Evolutionary conservation across 1,140 invertebrate species (phyloP).

Genomic region (Apis laboriosa): DNA sequence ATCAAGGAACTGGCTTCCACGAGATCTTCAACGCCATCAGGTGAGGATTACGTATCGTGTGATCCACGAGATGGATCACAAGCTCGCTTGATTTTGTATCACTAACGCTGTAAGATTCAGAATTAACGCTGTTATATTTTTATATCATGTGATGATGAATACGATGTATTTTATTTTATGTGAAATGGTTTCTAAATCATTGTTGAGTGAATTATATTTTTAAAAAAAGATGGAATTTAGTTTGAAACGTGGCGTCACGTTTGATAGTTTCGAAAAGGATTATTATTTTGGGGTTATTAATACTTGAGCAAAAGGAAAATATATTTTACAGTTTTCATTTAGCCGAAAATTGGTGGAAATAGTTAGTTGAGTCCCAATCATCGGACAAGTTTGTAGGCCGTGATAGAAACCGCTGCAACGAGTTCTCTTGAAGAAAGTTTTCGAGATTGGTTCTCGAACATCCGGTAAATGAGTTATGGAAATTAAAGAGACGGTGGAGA

Average conservation of each 20-base stretch:
- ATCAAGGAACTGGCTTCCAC: slow-evolving; percentile 79
- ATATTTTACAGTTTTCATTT: background rate
- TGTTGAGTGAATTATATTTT: too few species aligned
- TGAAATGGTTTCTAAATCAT: background rate
- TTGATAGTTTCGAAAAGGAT: background rate
- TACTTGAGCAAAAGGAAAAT: background rate
- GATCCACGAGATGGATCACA: background rate
- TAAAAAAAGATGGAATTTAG: background rate
- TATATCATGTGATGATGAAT: too few species aligned
- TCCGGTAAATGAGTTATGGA: slow-evolving; percentile 60
- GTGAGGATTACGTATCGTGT: slow-evolving; percentile 32
- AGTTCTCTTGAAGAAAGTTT: slow-evolving; percentile 31
- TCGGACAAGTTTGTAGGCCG: background rate
- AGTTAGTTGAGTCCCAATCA: background rate
- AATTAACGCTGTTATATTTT: too few species aligned
- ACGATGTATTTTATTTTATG: too few species aligned
- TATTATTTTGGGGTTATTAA: too few species aligned
- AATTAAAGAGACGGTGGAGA: slow-evolving; percentile 53
- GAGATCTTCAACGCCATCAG: slow-evolving; percentile 79
- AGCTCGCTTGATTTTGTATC: background rate
- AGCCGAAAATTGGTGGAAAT: background rate
- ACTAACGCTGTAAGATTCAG: too few species aligned
- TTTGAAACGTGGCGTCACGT: background rate
- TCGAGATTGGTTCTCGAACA: slow-evolving; percentile 35
- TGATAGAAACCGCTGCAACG: background rate